These are phyloP conservation scores for Petrocephalus zakoni DNA, from an alignment of 2,113 vertebrate species.

Conservation along the genomic window DNA sequence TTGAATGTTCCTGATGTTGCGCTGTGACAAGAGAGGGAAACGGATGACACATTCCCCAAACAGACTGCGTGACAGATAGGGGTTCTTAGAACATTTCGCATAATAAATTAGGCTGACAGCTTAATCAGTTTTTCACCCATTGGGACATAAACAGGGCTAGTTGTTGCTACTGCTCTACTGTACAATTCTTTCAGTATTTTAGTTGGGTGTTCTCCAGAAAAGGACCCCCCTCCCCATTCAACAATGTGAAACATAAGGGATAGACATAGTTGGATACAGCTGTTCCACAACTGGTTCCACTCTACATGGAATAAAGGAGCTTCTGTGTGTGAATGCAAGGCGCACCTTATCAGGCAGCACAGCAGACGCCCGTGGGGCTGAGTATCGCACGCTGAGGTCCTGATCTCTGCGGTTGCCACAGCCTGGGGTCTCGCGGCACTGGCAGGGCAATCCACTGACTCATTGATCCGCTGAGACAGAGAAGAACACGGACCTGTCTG, in stretches of 20 bases:
- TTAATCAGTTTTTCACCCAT: slow-evolving; percentile 19
- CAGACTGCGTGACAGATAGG: slow-evolving; percentile 13
- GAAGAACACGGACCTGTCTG: not conserved
- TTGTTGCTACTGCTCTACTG: slow-evolving; percentile 21
- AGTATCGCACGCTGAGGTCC: not conserved
- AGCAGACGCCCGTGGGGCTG: not conserved
- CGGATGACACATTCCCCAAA: not conserved
- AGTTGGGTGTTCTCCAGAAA: slow-evolving; percentile 27
- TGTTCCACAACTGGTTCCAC: slow-evolving; percentile 29
- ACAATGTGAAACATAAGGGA: slow-evolving; percentile 34
- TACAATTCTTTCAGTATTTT: slow-evolving; percentile 15
- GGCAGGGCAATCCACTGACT: not conserved
- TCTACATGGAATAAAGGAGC: slow-evolving; percentile 29
- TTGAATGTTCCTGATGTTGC: not conserved
- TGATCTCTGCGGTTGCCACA: slow-evolving; percentile 15
- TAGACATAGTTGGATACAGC: slow-evolving; percentile 35
- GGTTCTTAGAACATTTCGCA: not conserved
- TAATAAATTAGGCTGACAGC: not conserved
- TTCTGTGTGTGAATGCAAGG: slow-evolving; percentile 16
- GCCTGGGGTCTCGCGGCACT: not conserved
- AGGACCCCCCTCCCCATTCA: slow-evolving; percentile 5
- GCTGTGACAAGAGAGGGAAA: not conserved
- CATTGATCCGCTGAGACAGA: not conserved
- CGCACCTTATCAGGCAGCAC: slow-evolving; percentile 9
- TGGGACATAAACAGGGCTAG: not conserved